Percentiles rank a stretch among this genome's conserved stretches.
Evolutionary conservation across 2,797 vertebrate species (phyloP).

Genomic region (Xenops minutus): DNA sequence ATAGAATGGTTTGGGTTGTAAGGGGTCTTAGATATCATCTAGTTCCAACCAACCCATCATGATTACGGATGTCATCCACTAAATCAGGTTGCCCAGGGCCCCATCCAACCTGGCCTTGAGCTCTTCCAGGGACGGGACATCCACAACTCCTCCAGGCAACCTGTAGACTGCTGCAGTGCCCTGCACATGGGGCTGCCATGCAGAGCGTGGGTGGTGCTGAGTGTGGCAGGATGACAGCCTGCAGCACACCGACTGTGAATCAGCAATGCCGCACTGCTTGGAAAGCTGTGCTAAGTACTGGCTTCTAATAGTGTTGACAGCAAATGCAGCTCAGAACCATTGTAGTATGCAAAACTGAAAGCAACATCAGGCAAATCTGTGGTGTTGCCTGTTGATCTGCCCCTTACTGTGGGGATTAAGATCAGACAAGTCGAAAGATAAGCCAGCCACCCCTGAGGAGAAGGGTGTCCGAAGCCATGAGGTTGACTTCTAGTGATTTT

Average conservation of each 20-base stretch:
- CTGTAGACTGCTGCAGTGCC: fast-evolving
- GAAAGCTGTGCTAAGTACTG: background rate
- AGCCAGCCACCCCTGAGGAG: background rate
- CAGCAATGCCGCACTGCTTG: background rate
- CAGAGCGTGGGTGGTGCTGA: fast-evolving
- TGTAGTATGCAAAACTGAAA: background rate
- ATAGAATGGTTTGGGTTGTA: background rate
- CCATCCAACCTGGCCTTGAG: background rate
- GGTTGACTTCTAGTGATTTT: background rate
- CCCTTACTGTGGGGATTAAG: background rate
- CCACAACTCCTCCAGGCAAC: background rate
- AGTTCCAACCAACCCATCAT: background rate
- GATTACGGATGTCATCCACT: background rate
- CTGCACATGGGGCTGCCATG: fast-evolving
- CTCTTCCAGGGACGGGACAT: background rate
- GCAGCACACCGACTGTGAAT: background rate
- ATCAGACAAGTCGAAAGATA: background rate
- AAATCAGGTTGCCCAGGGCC: background rate
- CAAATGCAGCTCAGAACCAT: background rate
- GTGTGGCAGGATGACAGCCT: fast-evolving
- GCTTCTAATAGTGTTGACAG: background rate
- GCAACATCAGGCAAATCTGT: background rate
- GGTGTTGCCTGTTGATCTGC: background rate
- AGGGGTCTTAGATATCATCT: background rate
- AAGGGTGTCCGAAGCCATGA: fast-evolving